Evolutionary conservation across 2,797 vertebrate species (phyloP).

Genomic region (Takifugu rubripes): DNA sequence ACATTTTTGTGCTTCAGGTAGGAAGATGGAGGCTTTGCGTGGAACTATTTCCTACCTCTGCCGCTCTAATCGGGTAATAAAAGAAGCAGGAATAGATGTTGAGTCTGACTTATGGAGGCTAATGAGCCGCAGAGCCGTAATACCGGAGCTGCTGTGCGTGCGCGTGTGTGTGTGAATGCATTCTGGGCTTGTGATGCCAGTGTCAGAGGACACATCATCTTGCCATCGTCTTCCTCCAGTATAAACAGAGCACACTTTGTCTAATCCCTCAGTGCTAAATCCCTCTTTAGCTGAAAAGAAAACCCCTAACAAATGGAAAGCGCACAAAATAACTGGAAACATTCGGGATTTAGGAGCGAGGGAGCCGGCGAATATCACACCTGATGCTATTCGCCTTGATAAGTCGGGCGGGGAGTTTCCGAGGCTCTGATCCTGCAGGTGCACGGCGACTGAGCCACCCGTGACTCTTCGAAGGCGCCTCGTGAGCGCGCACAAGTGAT

Average conservation of each 20-base stretch:
- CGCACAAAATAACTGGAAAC: conserved; percentile 52
- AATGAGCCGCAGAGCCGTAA: not conserved
- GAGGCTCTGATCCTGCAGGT: conserved; percentile 30
- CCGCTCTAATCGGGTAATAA: no score
- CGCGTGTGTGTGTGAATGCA: conserved; percentile 1
- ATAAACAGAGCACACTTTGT: conserved; percentile 41
- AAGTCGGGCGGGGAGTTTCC: conserved; percentile 24
- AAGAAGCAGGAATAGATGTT: no score
- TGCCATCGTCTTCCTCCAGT: conserved; percentile 37
- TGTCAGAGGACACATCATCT: conserved; percentile 18
- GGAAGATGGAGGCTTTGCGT: not conserved
- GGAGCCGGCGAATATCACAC: conserved; percentile 60
- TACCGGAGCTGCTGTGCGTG: conserved; percentile 12
- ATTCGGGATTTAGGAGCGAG: conserved; percentile 37
- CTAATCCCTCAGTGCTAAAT: conserved; percentile 55
- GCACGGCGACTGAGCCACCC: conserved; percentile 51
- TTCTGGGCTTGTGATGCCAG: conserved; percentile 17
- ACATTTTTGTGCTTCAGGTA: no score
- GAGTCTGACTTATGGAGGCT: conserved; percentile 18
- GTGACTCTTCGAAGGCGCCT: conserved; percentile 9
- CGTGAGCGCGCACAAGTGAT: no score
- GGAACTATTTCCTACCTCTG: conserved; percentile 3
- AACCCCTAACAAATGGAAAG: conserved; percentile 44
- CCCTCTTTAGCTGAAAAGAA: conserved; percentile 43
- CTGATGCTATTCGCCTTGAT: conserved; percentile 42